Conservation (phyloP, 1,140 invertebrate genomes). For the Rhagoletis pomonella region DNA sequence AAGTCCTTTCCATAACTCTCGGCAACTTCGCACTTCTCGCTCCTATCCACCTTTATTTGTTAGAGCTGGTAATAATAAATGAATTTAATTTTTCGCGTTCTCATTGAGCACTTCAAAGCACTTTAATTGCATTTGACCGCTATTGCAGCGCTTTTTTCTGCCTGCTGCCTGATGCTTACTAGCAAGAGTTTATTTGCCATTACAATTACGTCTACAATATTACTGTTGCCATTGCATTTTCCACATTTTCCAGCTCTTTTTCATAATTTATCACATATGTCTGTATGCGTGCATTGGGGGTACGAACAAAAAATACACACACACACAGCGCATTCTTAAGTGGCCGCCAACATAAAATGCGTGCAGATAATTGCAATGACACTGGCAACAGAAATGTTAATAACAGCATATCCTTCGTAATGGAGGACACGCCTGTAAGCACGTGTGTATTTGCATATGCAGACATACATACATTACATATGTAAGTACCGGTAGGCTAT, state of each 20-base stretch:
- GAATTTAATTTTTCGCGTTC: too few relatives aligned
- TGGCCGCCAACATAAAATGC: not conserved
- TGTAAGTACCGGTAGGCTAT: not conserved
- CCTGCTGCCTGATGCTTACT: too few relatives aligned
- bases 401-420: constrained; percentile 13
- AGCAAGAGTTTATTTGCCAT: too few relatives aligned
- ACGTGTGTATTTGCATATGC: not conserved
- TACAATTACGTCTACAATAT: not conserved
- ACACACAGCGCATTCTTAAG: not conserved
- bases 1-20: too few relatives aligned
- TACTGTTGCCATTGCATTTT: not conserved
- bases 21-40: too few relatives aligned
- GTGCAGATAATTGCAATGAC: constrained; percentile 44
- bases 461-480: not conserved
- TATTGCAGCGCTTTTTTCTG: too few relatives aligned
- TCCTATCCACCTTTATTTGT: too few relatives aligned
- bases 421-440: not conserved
- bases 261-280: not conserved
- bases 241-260: not conserved
- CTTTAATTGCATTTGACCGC: too few relatives aligned
- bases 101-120: too few relatives aligned
- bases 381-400: constrained; percentile 49
- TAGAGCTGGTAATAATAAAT: too few relatives aligned
- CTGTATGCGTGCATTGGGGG: too few relatives aligned
- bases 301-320: not conserved